Evolutionary conservation across 1,140 invertebrate genomes (phyloP), one percentile per base, ranked within the genome.

Genomic region (Protaetia brevitarsis): DNA sequence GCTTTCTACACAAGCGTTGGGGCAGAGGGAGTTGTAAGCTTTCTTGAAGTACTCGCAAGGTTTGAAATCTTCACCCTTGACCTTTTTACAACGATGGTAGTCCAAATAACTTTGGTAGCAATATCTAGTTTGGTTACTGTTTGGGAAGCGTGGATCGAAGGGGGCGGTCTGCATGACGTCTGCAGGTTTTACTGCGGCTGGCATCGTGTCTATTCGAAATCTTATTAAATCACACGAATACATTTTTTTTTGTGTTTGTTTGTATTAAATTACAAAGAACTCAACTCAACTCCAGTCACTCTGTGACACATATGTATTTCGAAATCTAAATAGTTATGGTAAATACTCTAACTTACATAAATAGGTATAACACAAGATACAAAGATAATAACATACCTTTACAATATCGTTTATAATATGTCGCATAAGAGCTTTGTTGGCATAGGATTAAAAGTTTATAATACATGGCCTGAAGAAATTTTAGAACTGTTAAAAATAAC

Each of bases 91-190:
- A 11, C 97, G 88, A 76, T 97, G 88, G 79, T 87, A 98, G 81
- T 99, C 97, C 69, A 97, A 73, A 79, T 89, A 97, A 79, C 91
- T 95, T 74, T 91, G 88, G 81, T 90, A 97, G 83, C 95, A 98
- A 76, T 97, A 92, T 78, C 92, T 93, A 37, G 94, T 96, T 80
- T 98, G 95, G 80, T 98, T 98, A 76, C 88, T 86, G 79, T 98
- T 98, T 66, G 96, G 96, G 79, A 98, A 99, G 71, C 96, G 87
- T 74, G 96, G 92, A 85, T 98, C 96, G 75, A 94, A 96, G 51
- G 94, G 95, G 70, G 92, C 90, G 31, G 94, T 95, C 82, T 85
- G 83, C 8, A 64, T 56, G 0, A 2, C 16, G 2, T 70, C 70
- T 62, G 74, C 69, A 3, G 66, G 31, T 58, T 68, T 63, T 27